Conservation (phyloP, 2,113 vertebrate genomes). For the Ahaetulla prasina region DNA sequence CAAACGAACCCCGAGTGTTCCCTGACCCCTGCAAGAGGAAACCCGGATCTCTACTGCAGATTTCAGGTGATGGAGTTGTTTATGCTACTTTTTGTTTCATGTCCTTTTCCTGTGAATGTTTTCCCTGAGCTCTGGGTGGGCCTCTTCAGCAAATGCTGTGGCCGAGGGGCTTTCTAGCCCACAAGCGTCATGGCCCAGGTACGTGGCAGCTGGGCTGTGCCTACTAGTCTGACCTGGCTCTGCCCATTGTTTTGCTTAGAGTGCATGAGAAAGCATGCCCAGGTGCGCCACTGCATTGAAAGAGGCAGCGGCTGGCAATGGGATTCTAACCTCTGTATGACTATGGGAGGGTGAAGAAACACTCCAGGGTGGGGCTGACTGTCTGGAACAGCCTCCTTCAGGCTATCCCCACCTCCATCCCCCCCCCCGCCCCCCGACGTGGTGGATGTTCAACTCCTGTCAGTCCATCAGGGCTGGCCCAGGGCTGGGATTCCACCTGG, state of each 20-base stretch:
- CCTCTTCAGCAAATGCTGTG: not conserved
- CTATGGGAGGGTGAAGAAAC: not conserved
- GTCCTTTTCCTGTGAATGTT: too few species aligned
- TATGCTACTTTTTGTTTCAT: accelerated
- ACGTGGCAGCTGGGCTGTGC: not conserved
- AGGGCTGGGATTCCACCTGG: not conserved
- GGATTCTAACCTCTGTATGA: not conserved
- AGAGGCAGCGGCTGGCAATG: not conserved
- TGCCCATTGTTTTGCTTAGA: not conserved
- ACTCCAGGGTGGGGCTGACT: not conserved
- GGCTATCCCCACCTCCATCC: not conserved
- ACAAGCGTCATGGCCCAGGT: not conserved
- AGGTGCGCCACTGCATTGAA: not conserved
- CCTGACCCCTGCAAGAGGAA: constrained; percentile 3
- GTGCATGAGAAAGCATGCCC: not conserved
- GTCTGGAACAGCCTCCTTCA: not conserved
- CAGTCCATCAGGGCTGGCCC: not conserved
- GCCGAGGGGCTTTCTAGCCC: not conserved
- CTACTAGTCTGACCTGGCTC: not conserved
- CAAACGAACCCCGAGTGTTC: not conserved
- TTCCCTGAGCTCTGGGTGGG: too few species aligned
- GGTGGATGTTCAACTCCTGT: not conserved
- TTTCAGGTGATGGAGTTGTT: constrained; percentile 65
- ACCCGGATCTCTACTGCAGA: constrained; percentile 59
- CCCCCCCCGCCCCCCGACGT: not conserved